Conservation (phyloP, 1,140 invertebrate genomes). For the Andricus grossulariae region DNA sequence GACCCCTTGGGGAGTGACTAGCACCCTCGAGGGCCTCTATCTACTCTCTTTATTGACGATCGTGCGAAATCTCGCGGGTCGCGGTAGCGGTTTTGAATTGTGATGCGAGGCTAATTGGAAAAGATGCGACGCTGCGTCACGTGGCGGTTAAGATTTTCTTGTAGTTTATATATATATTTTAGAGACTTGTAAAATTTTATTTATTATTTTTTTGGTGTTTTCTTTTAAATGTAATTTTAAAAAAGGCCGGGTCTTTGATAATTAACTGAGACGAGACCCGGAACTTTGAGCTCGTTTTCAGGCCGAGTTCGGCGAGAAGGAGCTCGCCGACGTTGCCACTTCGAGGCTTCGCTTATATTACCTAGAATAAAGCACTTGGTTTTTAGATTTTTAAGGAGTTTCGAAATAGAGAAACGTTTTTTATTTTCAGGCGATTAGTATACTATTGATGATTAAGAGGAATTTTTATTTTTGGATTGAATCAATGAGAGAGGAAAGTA, state of each 20-base stretch:
- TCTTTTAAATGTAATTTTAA: neutral
- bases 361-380: neutral
- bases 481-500: constrained; percentile 12
- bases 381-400: neutral
- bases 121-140: constrained; percentile 36
- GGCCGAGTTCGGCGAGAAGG: constrained; percentile 2
- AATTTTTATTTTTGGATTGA: neutral
- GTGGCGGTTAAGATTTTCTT: constrained; percentile 33
- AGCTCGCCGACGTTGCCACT: constrained; percentile 23
- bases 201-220: constrained; percentile 20
- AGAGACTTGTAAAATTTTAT: neutral
- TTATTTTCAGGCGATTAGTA: neutral
- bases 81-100: constrained; percentile 5
- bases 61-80: constrained; percentile 27
- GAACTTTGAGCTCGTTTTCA: constrained; percentile 30
- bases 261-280: constrained; percentile 23
- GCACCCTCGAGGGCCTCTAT: constrained; percentile 30
- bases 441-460: neutral
- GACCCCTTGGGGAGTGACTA: neutral
- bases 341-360: neutral
- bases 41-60: constrained; percentile 31
- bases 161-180: neutral
- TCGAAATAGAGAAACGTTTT: neutral
- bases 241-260: constrained; percentile 25
- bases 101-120: neutral